Conservation (phyloP, 2,797 vertebrate species). For the Diplodus puntazzo region DNA sequence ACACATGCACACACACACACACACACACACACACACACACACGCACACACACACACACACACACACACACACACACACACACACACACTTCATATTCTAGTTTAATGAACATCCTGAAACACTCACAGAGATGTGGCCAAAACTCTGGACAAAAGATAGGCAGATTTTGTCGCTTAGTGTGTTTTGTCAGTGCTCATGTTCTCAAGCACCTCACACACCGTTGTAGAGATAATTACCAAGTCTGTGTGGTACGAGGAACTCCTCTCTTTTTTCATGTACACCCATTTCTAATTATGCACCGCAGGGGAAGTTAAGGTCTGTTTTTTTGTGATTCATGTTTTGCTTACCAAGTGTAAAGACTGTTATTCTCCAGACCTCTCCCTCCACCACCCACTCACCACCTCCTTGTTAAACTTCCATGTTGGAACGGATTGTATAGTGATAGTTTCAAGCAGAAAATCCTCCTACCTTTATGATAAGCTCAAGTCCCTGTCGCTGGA, state of each 20-base stretch:
- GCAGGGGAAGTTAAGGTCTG: slow-evolving; percentile 61
- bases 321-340: slow-evolving; percentile 69
- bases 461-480: slow-evolving; percentile 64
- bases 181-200: slow-evolving; percentile 47
- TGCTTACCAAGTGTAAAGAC: slow-evolving; percentile 67
- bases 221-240: slow-evolving; percentile 55
- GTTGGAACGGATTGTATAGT: slow-evolving; percentile 49
- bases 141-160: background rate
- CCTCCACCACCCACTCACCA: slow-evolving; percentile 41
- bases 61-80: slow-evolving; percentile 8
- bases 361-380: slow-evolving; percentile 51
- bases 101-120: background rate
- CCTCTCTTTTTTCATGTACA: slow-evolving; percentile 42
- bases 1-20: background rate
- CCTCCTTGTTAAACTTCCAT: slow-evolving; percentile 56
- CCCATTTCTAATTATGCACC: slow-evolving; percentile 69
- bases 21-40: slow-evolving; percentile 7
- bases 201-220: slow-evolving; percentile 38
- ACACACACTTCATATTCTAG: slow-evolving; percentile 13
- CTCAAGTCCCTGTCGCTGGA: slow-evolving; percentile 44
- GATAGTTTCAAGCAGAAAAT: slow-evolving; percentile 70
- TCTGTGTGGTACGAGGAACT: slow-evolving; percentile 17
- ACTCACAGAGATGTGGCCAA: slow-evolving; percentile 26
- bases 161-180: slow-evolving; percentile 32
- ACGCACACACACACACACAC: background rate